Conservation (phyloP, 2,113 vertebrate species). For the Xiphorhynchus elegans region DNA sequence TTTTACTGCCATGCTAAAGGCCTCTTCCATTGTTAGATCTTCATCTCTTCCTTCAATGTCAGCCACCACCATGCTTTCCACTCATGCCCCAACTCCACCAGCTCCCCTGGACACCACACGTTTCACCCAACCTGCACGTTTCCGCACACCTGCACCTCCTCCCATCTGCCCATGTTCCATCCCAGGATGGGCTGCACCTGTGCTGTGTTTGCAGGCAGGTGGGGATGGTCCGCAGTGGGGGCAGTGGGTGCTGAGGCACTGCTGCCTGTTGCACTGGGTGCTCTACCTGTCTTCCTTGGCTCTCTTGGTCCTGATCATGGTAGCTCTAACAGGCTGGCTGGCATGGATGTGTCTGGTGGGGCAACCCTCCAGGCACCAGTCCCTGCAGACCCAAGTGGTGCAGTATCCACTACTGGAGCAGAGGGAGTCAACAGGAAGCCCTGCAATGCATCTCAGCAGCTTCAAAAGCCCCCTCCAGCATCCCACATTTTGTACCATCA, state of each 20-base stretch:
- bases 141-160: neutral
- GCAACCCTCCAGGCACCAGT: neutral
- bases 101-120: neutral
- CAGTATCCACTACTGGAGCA: neutral
- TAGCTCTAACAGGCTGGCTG: neutral
- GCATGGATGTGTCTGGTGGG: neutral
- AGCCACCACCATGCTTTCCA: neutral
- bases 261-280: conserved; percentile 38
- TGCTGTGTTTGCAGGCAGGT: rapidly evolving
- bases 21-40: neutral
- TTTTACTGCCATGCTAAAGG: neutral
- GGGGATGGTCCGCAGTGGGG: neutral
- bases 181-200: rapidly evolving
- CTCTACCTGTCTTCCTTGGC: neutral
- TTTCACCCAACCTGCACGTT: neutral
- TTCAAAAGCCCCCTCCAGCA: neutral
- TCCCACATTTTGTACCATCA: conserved; percentile 37
- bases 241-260: neutral
- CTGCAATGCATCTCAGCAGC: neutral
- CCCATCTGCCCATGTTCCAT: neutral
- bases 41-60: neutral
- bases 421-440: neutral
- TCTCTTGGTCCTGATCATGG: neutral
- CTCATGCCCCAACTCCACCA: neutral
- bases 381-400: neutral